Evolutionary conservation across 1,140 invertebrate genomes (phyloP).

Genomic region (Plodia interpunctella): DNA sequence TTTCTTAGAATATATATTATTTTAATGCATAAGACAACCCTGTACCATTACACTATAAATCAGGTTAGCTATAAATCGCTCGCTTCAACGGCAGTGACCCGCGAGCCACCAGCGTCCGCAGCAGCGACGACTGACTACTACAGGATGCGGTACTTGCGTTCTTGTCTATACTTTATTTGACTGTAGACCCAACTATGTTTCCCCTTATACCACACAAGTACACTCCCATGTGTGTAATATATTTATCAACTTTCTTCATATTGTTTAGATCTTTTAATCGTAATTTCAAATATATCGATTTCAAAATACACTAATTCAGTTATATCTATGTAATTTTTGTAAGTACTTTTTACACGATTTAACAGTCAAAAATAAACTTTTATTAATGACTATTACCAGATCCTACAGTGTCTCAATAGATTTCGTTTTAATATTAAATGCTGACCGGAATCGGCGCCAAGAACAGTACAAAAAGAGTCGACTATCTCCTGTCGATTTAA

Average conservation of each 20-base stretch:
- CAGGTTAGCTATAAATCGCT: conserved; percentile 17
- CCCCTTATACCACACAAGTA: not conserved
- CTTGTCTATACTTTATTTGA: too few relatives aligned
- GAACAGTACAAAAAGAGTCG: conserved; percentile 9
- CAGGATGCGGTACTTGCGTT: not conserved
- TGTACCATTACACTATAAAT: conserved; percentile 19
- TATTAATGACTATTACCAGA: not conserved
- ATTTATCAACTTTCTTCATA: too few relatives aligned
- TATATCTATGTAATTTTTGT: too few relatives aligned
- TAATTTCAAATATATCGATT: too few relatives aligned
- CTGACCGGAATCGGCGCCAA: conserved; percentile 12
- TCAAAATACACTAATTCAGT: too few relatives aligned
- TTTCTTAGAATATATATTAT: too few relatives aligned
- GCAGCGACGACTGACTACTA: not conserved
- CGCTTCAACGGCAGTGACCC: conserved; percentile 29
- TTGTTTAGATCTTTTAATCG: too few relatives aligned
- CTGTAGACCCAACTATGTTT: not conserved
- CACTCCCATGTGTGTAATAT: too few relatives aligned
- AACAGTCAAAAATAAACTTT: too few relatives aligned
- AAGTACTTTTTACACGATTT: too few relatives aligned
- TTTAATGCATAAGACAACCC: too few relatives aligned
- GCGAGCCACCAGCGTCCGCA: not conserved
- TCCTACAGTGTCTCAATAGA: conserved; percentile 13
- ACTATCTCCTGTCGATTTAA: conserved; percentile 20
- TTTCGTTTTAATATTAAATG: conserved; percentile 24